Base-by-base conservation (phyloP, 2,888 invertebrate genomes). In the Adelphocoris suturalis region DNA sequence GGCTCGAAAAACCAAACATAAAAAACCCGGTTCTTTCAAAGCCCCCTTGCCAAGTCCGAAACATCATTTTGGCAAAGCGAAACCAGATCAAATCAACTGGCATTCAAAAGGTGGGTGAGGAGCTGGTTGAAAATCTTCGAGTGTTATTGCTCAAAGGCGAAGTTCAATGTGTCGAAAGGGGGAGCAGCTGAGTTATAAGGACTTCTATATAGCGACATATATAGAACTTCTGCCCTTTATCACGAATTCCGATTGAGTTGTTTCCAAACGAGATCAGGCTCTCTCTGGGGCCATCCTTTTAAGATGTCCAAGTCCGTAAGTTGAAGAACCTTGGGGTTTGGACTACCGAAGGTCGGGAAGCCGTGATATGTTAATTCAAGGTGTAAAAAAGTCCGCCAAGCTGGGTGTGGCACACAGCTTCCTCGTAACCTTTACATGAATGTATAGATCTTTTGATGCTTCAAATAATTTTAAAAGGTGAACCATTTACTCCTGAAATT, bases 161-260 rank as follows among this genome's bases (percentile, higher is more conserved):
- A 82, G 52, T 48, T 80, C 80, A 80, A 37, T 23, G 47, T 48
- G 82, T 7, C 82, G 52, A 47, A 48, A 52, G n/a, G 52, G 52
- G 82, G 48, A 52, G 27, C 52, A 52, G 2, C 2, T 37, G 2
- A 4, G 2, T 37, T 4, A 37, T 37, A 14, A 3, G 57, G n/a
- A 3, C 37, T 12, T 12, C 12, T 57, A n/a, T n/a, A n/a, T n/a
- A n/a, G 9, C 1, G 85, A 85, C 85, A 12, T 52, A 55, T 23
- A 55, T 84, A 46, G 85, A 61, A 85, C 85, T 61, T 85, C 61
- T 85, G 85, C 85, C 85, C 85, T 85, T 85, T 55, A 85, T 13
- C 13, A n/a, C 37, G 61, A 3, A 61, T 37, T 61, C 14, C 28
- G 37, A 57, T 16, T 28, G 57, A 61, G 85, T 61, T 61, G 55